Evolutionary conservation across 2,888 invertebrate genomes (phyloP), one percentile per base, ranked within the genome.

Genomic region (Hoplodrina blanda): DNA sequence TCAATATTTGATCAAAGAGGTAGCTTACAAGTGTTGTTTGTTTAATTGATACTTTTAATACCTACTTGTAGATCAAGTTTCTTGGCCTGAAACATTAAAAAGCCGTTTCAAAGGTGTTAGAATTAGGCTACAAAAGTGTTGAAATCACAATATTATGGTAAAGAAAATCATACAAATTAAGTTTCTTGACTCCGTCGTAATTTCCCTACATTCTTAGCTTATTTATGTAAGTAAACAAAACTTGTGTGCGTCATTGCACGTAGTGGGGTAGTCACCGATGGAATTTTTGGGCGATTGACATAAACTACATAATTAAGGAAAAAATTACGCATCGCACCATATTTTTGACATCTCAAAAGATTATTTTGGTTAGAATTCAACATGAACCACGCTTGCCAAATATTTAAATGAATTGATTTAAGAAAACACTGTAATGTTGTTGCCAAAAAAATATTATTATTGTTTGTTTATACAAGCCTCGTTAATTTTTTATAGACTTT

Each of bases 401-500:
- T 73, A n/a, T n/a, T n/a, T n/a, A 69, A 76, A 85, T 77, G 54
- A 72, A 76, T 76, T 81, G 81, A 71, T 82, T 59, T 69, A 71
- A 67, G 71, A 71, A 82, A 79, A 75, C 67, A 69, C 64, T 67
- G 76, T 77, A 72, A 76, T 59, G 69, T 64, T 73, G 65, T 63
- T 84, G 85, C 84, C 83, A 83, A 81, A 84, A 80, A 78, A 69
- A 62, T 69, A 61, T 56, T 56, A 4, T 65, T 65, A 76, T 69
- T 76, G 69, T 77, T 77, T 84, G 69, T 77, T 70, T 82, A 69
- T 25, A 67, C 63, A 63, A 49, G 60, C 17, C 64, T 82, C 87
- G 74, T 87, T 78, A 84, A 74, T 77, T 66, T 83, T 88, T 89
- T 85, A 85, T 85, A 85, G 78, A 84, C 80, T 85, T 88, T 81